Evolutionary conservation across 2,113 vertebrate genomes (phyloP).

Genomic region (Stegastes partitus): DNA sequence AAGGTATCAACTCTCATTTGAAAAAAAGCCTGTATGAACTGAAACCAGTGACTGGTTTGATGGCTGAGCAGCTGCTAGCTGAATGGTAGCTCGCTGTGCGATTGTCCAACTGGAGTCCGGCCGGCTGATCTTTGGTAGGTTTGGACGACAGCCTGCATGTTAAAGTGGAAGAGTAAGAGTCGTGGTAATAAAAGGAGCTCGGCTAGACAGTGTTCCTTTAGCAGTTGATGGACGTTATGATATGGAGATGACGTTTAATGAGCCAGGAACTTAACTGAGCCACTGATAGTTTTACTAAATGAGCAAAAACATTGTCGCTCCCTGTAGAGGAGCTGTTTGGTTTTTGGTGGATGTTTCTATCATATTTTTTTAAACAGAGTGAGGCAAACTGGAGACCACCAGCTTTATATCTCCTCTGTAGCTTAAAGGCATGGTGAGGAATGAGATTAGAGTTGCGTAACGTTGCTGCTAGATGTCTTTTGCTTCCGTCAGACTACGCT

Average conservation of each 20-base stretch:
- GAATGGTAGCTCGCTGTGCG: background rate
- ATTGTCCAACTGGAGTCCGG: constrained; percentile 24
- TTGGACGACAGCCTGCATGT: constrained; percentile 10
- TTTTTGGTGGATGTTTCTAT: background rate
- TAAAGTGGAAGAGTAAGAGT: background rate
- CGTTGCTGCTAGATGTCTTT: background rate
- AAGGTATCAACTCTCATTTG: constrained; percentile 1
- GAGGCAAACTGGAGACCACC: background rate
- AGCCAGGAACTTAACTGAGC: background rate
- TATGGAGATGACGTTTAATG: constrained; percentile 31
- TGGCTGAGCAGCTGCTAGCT: constrained; percentile 31
- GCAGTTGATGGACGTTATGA: constrained; percentile 25
- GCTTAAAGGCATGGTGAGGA: background rate
- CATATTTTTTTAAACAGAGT: background rate
- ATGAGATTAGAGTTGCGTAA: background rate
- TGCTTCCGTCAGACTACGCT: no score
- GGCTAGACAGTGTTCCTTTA: constrained; percentile 4
- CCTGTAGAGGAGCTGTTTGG: background rate
- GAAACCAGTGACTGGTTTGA: background rate
- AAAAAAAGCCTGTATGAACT: background rate
- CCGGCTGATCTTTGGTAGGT: constrained; percentile 16
- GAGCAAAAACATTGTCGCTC: background rate
- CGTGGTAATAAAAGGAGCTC: background rate
- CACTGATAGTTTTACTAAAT: background rate
- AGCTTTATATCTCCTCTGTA: background rate